phyloP scores from a whole-genome alignment of 2,888 invertebrate genomes.

The Saturnia pavonia region DNA sequence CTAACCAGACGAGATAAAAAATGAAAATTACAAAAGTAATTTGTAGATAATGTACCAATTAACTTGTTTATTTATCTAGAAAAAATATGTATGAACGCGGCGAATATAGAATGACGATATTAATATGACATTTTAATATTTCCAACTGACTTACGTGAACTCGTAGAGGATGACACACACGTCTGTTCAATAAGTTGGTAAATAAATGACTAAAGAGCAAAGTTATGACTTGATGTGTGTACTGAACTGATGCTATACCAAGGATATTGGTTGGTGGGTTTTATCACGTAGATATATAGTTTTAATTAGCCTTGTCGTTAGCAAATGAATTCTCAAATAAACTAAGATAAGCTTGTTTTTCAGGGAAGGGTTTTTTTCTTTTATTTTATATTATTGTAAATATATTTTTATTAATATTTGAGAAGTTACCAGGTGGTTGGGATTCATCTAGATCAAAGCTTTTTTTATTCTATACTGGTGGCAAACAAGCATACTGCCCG shows the following conservation, averaged over 20 bases:
- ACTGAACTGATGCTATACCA: not conserved
- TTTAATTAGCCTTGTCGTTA: not conserved
- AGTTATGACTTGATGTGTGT: not conserved
- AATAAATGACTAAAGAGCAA: constrained; percentile 14
- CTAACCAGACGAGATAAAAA: not conserved
- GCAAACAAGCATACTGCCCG: too few species aligned
- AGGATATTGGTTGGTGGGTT: not conserved
- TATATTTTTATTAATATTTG: not conserved
- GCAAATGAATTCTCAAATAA: not conserved
- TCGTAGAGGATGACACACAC: not conserved
- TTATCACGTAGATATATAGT: not conserved
- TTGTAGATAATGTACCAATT: not conserved
- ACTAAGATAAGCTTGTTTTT: not conserved
- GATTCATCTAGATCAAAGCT: not conserved
- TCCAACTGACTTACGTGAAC: not conserved
- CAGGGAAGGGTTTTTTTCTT: not conserved
- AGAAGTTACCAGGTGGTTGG: not conserved
- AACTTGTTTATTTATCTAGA: not conserved
- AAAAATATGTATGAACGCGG: not conserved
- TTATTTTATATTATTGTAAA: not conserved
- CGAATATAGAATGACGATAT: not conserved
- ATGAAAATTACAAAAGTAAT: not conserved
- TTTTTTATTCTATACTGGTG: too few species aligned
- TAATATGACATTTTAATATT: not conserved
- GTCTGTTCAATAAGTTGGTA: not conserved